These are phyloP conservation scores for Melitaea cinxia DNA, from an alignment of 1,140 invertebrate genomes.

Conservation along the genomic window DNA sequence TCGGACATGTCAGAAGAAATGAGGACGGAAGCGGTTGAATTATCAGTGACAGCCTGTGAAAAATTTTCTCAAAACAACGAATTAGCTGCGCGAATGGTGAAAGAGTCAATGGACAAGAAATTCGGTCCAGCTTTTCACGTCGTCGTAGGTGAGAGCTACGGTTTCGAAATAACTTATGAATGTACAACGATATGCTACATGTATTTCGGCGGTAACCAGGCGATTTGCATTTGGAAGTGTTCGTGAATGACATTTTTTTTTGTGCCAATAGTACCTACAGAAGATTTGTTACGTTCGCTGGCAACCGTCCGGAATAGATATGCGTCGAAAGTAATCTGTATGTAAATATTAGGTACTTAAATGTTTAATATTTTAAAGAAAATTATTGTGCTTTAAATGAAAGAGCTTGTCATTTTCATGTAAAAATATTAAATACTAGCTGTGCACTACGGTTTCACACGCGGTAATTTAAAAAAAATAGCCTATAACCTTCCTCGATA, in stretches of 20 bases:
- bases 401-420: background rate
- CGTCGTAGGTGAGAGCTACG: slow-evolving; percentile 95
- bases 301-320: slow-evolving; percentile 1
- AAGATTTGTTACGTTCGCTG: slow-evolving; percentile 6
- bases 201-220: slow-evolving; percentile 95
- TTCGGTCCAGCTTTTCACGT: slow-evolving; percentile 96
- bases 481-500: background rate
- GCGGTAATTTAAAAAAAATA: no score
- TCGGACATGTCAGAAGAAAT: slow-evolving; percentile 96
- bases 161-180: slow-evolving; percentile 96
- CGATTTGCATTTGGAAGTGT: slow-evolving; percentile 95
- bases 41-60: slow-evolving; percentile 95
- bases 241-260: slow-evolving; percentile 70
- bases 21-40: slow-evolving; percentile 92
- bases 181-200: slow-evolving; percentile 94
- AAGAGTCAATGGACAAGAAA: slow-evolving; percentile 97
- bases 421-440: no score
- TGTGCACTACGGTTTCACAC: no score
- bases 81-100: slow-evolving; percentile 91
- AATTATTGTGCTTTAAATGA: background rate
- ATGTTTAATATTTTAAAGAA: background rate
- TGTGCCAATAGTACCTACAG: slow-evolving; percentile 2
- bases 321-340: slow-evolving; percentile 17
- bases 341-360: background rate
- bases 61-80: slow-evolving; percentile 91